Base-by-base conservation (phyloP, 2,888 invertebrate species). In the Eupithecia subumbrata region DNA sequence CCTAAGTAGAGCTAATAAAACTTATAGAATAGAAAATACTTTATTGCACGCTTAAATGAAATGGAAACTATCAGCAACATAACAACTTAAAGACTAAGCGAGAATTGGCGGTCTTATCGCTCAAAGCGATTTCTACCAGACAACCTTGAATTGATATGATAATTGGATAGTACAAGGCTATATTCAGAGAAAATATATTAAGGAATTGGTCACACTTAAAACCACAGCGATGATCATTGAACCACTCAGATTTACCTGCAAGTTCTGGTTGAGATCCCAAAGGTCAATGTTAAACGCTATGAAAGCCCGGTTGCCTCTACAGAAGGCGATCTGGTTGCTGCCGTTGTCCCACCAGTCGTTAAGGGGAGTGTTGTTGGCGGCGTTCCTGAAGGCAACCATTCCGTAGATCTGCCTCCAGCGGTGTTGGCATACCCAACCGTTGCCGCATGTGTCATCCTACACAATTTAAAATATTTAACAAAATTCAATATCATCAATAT, bases 381-480 rank as follows among this genome's bases (percentile, higher is more conserved):
- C 95, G 83, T 97, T 97, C 76, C 96, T 95, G 88, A 97, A 97
- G 0, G 86, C 94, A 0, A 97, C 96, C 97, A 97, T 97, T 78
- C 96, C 95, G 89, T 93, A 96, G 82, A 97, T 97, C 86, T 96
- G 96, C 1, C 96, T 90, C 97, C 97, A 98, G 2, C 97, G 95
- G 88, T 98, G 97, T 89, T 98, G 97, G 84, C 97, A 97, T 0
- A 97, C 90, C 97, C 97, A 97, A 9, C 96, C 97, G 81, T 96
- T 96, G 1, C 95, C 95, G 84, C 97, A 97, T 0, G 90, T 81
- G 0, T 81, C 82, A 72, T 95, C 94, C 95, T 95, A 69, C 60
- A 69, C 22, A 18, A 16, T 25, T 22, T 45, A 37, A 56, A 56
- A 56, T 22, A 74, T 45, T 40, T 12, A 40, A 11, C 25, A 52